Evolutionary conservation across 2,797 vertebrate species (phyloP), one percentile per base, ranked within the genome.

Genomic region (Urocyon cinereoargenteus): DNA sequence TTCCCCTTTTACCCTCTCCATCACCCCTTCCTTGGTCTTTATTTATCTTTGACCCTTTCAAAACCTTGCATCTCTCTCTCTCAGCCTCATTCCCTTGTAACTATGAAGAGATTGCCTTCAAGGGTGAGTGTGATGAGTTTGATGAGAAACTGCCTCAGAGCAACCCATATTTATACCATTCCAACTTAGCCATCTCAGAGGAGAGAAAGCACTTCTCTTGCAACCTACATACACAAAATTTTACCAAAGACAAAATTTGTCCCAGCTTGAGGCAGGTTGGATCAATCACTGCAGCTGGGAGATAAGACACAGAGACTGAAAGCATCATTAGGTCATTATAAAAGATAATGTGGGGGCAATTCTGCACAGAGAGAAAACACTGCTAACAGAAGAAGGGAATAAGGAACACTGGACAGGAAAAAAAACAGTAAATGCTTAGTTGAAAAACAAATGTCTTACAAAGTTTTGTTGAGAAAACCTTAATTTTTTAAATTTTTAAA

Each of bases 21-120:
- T 6, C 22, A 2, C 11, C 6, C 24, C 21, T 8, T 40, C 16
- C 9, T 21, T 61, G 22, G 28, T n/a, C 18, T 12, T 22, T 82
- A 70, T n/a, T 81, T 10, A 28, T 77, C 26, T 83, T 53, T n/a
- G 53, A 62, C 40, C 10, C 15, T 72, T 77, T 49, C 53, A 78
- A 83, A 68, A 26, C 16, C 26, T 21, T 14, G 16, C 51, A 18
- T 14, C 24, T 73, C 62, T 51, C 61, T 66, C 31, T 2, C 4
- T 11, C 2, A 0, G 22, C 2, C 13, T 49, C 31, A 2, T 31
- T 57, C 59, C n/a, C 10, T 64, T 6, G 5, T 36, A 16, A 16
- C 5, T 49, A 8, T 62, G 45, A 55, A 61, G 40, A 34, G 26
- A 53, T 49, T 31, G 26, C 68, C 70, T 55, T 49, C 14, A 10